Percentiles rank a stretch among this genome's conserved stretches.
These are phyloP conservation scores for Oscheius onirici DNA, from an alignment of 2,888 invertebrate species.

Conservation along the genomic window DNA sequence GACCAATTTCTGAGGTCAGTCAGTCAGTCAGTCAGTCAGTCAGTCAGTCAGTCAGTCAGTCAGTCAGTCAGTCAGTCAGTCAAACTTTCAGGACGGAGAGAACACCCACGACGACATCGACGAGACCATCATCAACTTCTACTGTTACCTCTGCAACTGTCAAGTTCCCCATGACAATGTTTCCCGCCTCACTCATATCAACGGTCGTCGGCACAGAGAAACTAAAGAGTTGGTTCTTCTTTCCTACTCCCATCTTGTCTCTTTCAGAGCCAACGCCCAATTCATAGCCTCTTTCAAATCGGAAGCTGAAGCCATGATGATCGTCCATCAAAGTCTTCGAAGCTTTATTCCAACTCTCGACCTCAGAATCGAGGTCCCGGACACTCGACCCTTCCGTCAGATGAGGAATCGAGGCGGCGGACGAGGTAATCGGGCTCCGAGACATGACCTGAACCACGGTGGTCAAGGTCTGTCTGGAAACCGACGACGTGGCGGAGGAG, in stretches of 20 bases:
- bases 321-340: background rate
- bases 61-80: background rate
- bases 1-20: background rate
- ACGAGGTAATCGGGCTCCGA: background rate
- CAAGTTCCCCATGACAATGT: background rate
- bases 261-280: background rate
- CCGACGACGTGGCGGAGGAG: background rate
- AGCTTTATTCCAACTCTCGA: background rate
- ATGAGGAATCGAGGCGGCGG: background rate
- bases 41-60: background rate
- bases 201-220: background rate
- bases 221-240: background rate
- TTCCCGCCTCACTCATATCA: background rate
- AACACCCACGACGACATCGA: background rate
- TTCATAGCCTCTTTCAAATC: background rate
- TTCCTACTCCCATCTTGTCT: background rate
- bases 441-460: background rate
- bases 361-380: background rate
- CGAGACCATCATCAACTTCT: background rate
- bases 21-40: background rate
- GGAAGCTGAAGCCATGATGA: background rate
- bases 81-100: background rate
- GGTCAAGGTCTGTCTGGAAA: background rate
- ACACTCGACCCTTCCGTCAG: background rate
- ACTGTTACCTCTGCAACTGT: conserved; percentile 9